Conservation (phyloP, 2,888 invertebrate species). For the Sesia apiformis region DNA sequence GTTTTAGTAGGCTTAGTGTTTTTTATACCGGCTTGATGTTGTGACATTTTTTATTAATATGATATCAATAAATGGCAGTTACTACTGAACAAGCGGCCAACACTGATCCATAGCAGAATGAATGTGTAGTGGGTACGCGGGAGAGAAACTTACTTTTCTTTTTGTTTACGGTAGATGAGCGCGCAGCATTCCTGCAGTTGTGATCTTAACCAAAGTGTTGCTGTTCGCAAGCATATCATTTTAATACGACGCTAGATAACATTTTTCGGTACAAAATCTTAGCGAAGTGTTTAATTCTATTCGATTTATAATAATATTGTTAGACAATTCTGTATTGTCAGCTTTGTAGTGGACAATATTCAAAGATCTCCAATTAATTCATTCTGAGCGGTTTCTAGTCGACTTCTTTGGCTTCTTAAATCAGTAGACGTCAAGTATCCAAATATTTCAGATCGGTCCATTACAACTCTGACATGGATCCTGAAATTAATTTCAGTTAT, state of each 20-base stretch:
- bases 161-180: conserved; percentile 35
- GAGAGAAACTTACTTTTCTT: conserved; percentile 29
- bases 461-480: conserved; percentile 40
- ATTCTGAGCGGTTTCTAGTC: conserved; percentile 46
- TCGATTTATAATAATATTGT: conserved; percentile 53
- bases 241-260: conserved; percentile 62
- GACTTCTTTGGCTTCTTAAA: conserved; percentile 33
- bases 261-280: conserved; percentile 65
- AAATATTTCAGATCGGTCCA: conserved; percentile 23
- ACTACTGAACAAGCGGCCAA: conserved; percentile 55
- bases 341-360: conserved; percentile 40
- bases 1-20: conserved; percentile 74
- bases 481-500: conserved; percentile 65
- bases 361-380: conserved; percentile 15
- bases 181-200: conserved; percentile 45
- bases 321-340: conserved; percentile 59
- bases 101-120: conserved; percentile 61
- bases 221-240: conserved; percentile 71
- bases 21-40: conserved; percentile 76
- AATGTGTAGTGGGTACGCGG: conserved; percentile 64
- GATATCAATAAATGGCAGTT: conserved; percentile 50
- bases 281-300: conserved; percentile 65
- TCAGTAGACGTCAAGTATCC: conserved; percentile 2
- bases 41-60: conserved; percentile 70
- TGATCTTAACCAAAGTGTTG: conserved; percentile 68